Evolutionary conservation across 2,113 vertebrate genomes (phyloP).

Genomic region (Corythaixoides concolor): DNA sequence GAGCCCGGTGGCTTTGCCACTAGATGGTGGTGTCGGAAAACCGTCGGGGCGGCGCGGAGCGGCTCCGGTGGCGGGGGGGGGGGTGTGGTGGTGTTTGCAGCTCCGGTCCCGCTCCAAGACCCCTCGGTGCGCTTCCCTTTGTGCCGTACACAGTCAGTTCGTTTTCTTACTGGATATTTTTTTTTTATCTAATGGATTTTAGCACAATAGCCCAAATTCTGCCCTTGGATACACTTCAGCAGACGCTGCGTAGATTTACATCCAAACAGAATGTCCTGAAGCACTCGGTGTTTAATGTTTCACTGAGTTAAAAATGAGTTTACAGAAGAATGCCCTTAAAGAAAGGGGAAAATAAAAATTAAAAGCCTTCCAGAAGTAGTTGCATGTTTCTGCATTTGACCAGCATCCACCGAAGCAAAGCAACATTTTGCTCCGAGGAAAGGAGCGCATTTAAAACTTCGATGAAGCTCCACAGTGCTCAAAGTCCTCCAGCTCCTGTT

Average conservation of each 20-base stretch:
- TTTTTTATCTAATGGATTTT: background rate
- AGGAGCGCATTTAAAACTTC: background rate
- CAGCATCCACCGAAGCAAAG: background rate
- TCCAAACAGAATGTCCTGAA: background rate
- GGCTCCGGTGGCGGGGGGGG: no score
- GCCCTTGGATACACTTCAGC: background rate
- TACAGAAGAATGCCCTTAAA: background rate
- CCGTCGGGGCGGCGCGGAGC: no score
- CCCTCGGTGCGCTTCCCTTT: background rate
- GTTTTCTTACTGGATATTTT: background rate
- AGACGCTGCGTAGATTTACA: rapidly evolving
- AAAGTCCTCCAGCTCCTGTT: background rate
- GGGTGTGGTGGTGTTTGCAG: no score
- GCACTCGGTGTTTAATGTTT: background rate
- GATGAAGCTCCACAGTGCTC: rapidly evolving
- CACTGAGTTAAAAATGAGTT: background rate
- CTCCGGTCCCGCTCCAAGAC: no score
- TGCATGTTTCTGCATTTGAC: background rate
- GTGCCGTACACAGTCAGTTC: rapidly evolving
- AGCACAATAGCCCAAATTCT: background rate
- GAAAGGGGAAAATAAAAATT: background rate
- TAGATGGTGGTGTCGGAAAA: background rate
- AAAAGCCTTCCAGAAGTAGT: background rate
- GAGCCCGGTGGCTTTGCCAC: background rate
- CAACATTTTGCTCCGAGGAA: rapidly evolving